A percentile compares a stretch with the other conserved stretches of the same genome.
Conservation (phyloP, 2,113 vertebrate species). For the Willisornis vidua region DNA sequence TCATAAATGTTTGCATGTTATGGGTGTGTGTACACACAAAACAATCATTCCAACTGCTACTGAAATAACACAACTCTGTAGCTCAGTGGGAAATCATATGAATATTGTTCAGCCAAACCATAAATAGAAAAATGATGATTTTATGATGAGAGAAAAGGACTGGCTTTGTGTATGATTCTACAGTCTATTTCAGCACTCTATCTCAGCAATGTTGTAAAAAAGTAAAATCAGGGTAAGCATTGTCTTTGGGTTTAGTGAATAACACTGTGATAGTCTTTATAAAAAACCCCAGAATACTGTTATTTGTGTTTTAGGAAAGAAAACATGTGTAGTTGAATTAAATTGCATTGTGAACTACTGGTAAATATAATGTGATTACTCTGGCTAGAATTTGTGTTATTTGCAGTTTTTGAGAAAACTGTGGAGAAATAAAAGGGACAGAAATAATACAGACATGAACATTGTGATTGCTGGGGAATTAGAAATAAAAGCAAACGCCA, state of each 20-base stretch:
- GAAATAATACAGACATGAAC: neutral
- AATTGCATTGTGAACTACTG: neutral
- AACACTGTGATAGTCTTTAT: neutral
- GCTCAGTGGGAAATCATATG: neutral
- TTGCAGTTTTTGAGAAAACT: neutral
- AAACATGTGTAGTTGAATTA: neutral
- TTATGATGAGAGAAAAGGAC: neutral
- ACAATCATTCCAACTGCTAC: neutral
- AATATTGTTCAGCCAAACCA: neutral
- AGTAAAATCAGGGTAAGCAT: neutral
- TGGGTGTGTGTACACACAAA: neutral
- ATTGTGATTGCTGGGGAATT: neutral
- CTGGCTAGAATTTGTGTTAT: neutral
- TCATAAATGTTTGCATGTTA: neutral
- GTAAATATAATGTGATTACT: neutral
- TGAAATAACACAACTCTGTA: neutral
- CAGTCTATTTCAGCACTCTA: neutral
- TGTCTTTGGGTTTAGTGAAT: neutral
- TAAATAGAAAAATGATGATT: neutral
- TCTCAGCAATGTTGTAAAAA: neutral
- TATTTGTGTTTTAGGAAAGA: neutral
- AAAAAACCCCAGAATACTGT: neutral
- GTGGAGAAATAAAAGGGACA: neutral
- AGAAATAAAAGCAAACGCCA: neutral
- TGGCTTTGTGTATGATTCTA: neutral